Conservation (phyloP, 2,888 invertebrate genomes). For the Torymus tubicola region DNA sequence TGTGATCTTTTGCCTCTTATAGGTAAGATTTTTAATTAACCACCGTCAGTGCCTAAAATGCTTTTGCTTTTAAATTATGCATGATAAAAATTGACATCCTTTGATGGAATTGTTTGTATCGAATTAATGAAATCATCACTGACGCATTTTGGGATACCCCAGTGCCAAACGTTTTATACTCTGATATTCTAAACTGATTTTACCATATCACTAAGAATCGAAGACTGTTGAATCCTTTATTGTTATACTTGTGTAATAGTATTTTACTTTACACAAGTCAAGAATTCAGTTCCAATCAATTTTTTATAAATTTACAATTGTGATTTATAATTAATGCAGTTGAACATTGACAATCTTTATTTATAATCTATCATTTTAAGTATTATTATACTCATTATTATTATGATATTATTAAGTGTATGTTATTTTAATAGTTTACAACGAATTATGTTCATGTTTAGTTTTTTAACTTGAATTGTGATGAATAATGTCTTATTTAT, state of each 20-base stretch:
- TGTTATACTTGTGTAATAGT: slow-evolving; percentile 30
- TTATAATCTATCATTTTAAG: slow-evolving; percentile 33
- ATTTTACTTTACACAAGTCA: slow-evolving; percentile 10
- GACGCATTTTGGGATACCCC: slow-evolving; percentile 48
- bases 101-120: slow-evolving; percentile 37
- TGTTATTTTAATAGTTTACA: slow-evolving; percentile 9
- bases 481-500: slow-evolving; percentile 40
- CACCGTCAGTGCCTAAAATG: slow-evolving; percentile 55
- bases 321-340: slow-evolving; percentile 31
- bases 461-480: slow-evolving; percentile 49
- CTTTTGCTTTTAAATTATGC: slow-evolving; percentile 4
- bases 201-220: slow-evolving; percentile 5
- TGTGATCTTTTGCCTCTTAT: slow-evolving; percentile 47
- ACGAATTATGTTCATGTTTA: slow-evolving; percentile 38
- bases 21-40: slow-evolving; percentile 46
- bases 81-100: slow-evolving; percentile 14
- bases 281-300: slow-evolving; percentile 21
- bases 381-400: slow-evolving; percentile 24
- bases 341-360: slow-evolving; percentile 33
- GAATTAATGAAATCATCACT: slow-evolving; percentile 35
- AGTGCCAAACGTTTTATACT: slow-evolving; percentile 56
- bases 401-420: neutral
- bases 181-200: slow-evolving; percentile 10
- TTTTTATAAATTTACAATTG: slow-evolving; percentile 28
- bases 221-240: slow-evolving; percentile 41